Evolutionary conservation across 2,888 invertebrate genomes (phyloP), one percentile per base, ranked within the genome.

Genomic region (Meiosimyza decipiens): DNA sequence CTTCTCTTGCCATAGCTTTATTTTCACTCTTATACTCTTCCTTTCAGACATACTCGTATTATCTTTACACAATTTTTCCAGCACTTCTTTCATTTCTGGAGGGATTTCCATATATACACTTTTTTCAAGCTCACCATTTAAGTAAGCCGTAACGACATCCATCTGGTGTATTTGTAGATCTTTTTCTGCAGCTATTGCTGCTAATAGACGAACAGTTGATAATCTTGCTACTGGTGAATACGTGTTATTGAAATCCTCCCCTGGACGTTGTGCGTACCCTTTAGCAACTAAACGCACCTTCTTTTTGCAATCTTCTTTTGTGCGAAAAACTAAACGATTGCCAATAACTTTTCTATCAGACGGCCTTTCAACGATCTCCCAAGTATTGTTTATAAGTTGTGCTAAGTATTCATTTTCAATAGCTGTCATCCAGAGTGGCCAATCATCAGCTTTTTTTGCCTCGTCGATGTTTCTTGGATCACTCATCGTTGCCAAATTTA

Each of bases 351-450:
- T 74, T 68, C 74, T 62, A 13, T 51, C 13, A 0, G 40, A 13
- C 1, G 77, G 77, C 5, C 68, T 55, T 28, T 78, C 74, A 16
- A 77, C 74, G 47, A 75, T 76, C 59, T 75, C 72, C 76, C 74
- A 78, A 7, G 76, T 76, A 11, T 71, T 68, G 22, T 75, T 71
- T 68, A 16, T 75, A 3, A 77, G 69, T 62, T 75, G 72, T 12
- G 76, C 75, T 22, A 77, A 71, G 59, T 72, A 75, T 18, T 77
- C 73, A 18, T 77, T 74, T 63, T 79, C 75, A n/a, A 75, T 50
- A 15, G 77, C 69, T n/a, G 68, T 49, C 28, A 15, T 54, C 76
- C 73, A 77, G 28, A 2, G 28, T 28, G 28, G 28, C 15, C 54
- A 15, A 54, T 54, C 54, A 54, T 54, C 54, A 16, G 9, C n/a